These are phyloP conservation scores for Corythaeola cristata DNA, from an alignment of 2,113 vertebrate genomes.

Conservation along the genomic window DNA sequence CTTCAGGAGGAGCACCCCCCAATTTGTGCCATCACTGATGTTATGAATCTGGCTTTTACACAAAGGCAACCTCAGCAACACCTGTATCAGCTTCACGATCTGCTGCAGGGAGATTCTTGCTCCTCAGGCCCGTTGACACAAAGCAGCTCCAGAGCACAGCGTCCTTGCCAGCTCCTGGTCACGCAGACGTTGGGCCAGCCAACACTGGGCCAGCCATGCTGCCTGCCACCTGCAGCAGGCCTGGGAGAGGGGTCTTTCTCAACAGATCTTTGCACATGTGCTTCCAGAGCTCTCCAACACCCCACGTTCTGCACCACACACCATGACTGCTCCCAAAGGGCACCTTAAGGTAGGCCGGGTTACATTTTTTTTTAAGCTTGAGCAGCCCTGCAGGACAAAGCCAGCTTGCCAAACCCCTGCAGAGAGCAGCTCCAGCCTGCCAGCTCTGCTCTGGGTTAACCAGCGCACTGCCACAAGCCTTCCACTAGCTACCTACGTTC, in stretches of 20 bases:
- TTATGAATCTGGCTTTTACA: neutral
- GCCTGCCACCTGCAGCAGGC: neutral
- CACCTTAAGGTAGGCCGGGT: neutral
- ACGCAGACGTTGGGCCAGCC: neutral
- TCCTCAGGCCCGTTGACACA: neutral
- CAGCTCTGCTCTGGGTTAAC: neutral
- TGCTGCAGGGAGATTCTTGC: rapidly evolving
- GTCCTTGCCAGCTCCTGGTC: neutral
- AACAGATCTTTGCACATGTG: neutral
- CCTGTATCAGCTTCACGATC: neutral
- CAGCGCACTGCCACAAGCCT: neutral
- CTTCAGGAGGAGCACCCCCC: neutral
- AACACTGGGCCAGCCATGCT: neutral
- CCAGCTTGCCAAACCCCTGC: neutral
- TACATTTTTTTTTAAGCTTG: too few species aligned
- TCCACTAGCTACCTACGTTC: neutral
- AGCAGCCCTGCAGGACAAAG: neutral
- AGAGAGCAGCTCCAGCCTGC: neutral
- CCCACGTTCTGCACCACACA: neutral
- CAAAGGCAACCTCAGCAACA: neutral
- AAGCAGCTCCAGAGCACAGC: neutral
- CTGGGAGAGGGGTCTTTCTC: neutral
- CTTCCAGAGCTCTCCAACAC: neutral
- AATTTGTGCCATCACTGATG: rapidly evolving
- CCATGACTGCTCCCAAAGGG: neutral